A percentile compares a stretch with the other conserved stretches of the same genome.
Conservation (phyloP, 2,113 vertebrate genomes). For the Naja naja region DNA sequence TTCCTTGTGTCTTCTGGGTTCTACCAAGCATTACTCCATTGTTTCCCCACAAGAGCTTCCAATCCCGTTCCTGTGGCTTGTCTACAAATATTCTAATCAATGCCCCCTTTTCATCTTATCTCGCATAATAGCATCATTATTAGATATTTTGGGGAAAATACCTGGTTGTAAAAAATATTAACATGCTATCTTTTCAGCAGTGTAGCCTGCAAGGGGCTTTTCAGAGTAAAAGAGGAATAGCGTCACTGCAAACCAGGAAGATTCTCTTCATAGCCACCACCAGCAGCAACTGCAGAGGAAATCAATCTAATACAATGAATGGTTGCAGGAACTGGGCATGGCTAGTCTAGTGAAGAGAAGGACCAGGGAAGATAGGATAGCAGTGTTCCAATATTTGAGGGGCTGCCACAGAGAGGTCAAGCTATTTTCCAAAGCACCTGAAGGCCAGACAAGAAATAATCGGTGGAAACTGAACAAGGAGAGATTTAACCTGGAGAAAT, state of each 20-base stretch:
- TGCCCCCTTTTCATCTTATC: neutral
- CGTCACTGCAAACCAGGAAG: neutral
- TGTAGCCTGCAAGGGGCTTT: neutral
- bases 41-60: neutral
- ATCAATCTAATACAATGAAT: neutral
- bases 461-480: too few relatives aligned
- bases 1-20: neutral
- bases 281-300: neutral
- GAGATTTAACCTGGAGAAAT: too few relatives aligned
- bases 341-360: too few relatives aligned
- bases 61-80: neutral
- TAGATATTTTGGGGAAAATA: neutral
- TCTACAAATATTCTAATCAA: neutral
- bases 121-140: neutral
- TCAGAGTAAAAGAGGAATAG: neutral
- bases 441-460: too few relatives aligned
- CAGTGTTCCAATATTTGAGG: too few relatives aligned
- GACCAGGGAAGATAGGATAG: too few relatives aligned
- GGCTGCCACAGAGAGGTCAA: too few relatives aligned
- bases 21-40: neutral
- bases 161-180: neutral
- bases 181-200: neutral
- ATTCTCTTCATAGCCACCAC: neutral
- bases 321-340: too few relatives aligned
- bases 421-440: too few relatives aligned